Percentiles rank a stretch among this genome's conserved stretches.
Conservation (phyloP, 2,113 vertebrate species). For the Notarius lentiginosus region DNA sequence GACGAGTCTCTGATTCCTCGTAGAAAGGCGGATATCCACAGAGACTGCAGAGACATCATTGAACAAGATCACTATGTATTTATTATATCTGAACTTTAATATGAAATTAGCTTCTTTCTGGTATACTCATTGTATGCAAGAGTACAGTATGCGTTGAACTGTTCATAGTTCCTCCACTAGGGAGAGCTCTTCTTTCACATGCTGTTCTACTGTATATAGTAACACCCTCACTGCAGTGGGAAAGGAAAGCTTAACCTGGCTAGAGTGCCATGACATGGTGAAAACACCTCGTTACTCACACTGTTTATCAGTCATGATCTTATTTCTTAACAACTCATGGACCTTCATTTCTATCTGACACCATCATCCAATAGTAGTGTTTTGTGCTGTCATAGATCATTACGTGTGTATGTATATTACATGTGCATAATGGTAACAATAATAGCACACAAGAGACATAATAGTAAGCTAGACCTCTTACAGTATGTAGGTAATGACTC, state of each 20-base stretch:
- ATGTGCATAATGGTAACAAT: neutral
- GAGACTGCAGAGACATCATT: slow-evolving; percentile 69
- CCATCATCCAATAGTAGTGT: neutral
- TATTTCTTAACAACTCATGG: neutral
- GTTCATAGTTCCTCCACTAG: slow-evolving; percentile 23
- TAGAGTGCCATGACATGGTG: neutral
- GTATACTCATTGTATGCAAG: neutral
- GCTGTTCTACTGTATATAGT: neutral
- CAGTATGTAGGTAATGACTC: slow-evolving; percentile 97
- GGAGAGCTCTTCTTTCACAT: neutral
- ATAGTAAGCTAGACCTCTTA: slow-evolving; percentile 65
- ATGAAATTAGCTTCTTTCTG: neutral
- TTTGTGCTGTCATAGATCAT: neutral
- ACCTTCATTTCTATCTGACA: neutral
- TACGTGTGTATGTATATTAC: neutral
- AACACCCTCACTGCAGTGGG: neutral
- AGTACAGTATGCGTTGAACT: neutral
- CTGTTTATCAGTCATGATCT: slow-evolving; percentile 4
- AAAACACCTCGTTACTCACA: neutral
- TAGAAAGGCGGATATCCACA: slow-evolving; percentile 98
- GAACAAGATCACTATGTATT: neutral
- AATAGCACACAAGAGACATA: neutral
- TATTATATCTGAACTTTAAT: neutral
- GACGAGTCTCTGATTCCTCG: slow-evolving; percentile 89
- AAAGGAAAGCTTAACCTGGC: neutral